Evolutionary conservation across 2,113 vertebrate genomes (phyloP).

Genomic region (Galeopterus variegatus): DNA sequence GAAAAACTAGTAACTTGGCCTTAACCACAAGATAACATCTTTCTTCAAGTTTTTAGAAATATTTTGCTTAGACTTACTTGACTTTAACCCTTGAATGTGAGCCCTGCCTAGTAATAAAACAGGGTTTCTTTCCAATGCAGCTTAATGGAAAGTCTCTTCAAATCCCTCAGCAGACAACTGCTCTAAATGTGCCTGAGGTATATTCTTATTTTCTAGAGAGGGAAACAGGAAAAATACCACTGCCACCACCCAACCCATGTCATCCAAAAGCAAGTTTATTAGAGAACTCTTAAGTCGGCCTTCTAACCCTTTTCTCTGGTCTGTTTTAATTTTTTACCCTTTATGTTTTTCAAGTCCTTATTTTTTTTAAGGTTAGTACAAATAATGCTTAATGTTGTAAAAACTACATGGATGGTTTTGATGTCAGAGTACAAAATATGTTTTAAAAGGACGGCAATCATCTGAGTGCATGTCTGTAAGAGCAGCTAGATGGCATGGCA

Average conservation of each 20-base stretch:
- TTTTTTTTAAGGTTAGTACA: not conserved
- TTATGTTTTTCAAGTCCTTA: not conserved
- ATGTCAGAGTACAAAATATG: slow-evolving; percentile 30
- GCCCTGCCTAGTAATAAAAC: slow-evolving; percentile 47
- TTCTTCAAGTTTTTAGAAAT: slow-evolving; percentile 49
- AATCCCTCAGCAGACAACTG: slow-evolving; percentile 32
- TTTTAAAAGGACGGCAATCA: slow-evolving; percentile 65
- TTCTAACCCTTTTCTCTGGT: not conserved
- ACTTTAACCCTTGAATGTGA: slow-evolving; percentile 54
- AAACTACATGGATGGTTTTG: slow-evolving; percentile 50
- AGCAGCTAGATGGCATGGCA: slow-evolving; percentile 74
- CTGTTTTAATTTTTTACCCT: not conserved
- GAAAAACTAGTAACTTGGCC: not conserved
- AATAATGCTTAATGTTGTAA: slow-evolving; percentile 15
- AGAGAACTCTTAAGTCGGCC: not conserved
- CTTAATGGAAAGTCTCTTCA: slow-evolving; percentile 30
- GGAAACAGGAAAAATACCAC: not conserved
- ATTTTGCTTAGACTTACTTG: not conserved
- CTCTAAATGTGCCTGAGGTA: not conserved
- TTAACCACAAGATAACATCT: not conserved
- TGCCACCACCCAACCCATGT: not conserved
- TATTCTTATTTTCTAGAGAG: slow-evolving; percentile 38
- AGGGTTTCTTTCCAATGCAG: slow-evolving; percentile 24
- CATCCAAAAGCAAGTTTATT: slow-evolving; percentile 20
- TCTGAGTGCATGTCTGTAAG: slow-evolving; percentile 55